Evolutionary conservation across 2,888 invertebrate genomes (phyloP), one percentile per base, ranked within the genome.

Genomic region (Drosophila lacicola): DNA sequence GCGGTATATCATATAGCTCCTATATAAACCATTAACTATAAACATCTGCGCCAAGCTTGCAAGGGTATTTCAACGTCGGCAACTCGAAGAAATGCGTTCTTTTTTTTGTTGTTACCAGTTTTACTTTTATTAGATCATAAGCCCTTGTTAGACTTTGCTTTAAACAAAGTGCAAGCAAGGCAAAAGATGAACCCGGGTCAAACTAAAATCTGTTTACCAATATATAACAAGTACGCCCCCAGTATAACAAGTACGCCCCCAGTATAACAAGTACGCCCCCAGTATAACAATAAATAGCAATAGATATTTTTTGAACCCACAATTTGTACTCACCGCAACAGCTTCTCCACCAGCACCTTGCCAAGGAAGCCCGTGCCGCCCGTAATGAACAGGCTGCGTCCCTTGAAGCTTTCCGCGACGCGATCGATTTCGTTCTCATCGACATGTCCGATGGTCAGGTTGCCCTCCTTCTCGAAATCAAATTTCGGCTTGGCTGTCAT

Each of bases 291-390:
- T 33, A 33, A 3, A 33, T 33, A 33, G 3, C 3, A 5, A 1
- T 33, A 33, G 33, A 33, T 14, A 3, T 11, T 8, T 8, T 17
- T 17, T 17, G 17, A 17, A 2, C 17, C 29, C 29, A 10, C 6
- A 1, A 46, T n/a, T 45, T 36, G 1, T 61, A 70, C 76, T 72
- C 76, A 92, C 92, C 92, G 90, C 45, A 93, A 75, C 17, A 93
- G 81, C 82, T 93, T 93, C 75, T 93, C 93, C 33, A 93, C 90
- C 37, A 93, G 80, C 64, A 93, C 93, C 81, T 93, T 93, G 69
- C 93, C 93, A 36, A 93, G 81, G 69, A 93, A 93, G n/a, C 93
- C 93, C 4, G 92, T 92, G 60, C 92, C 93, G 33, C 93, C 93
- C 36, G 93, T 92, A 57, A 93, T 91, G 66, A 93, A 91, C 14